Percentiles rank a stretch among this genome's conserved stretches.
phyloP scores from a whole-genome alignment of 2,113 vertebrate genomes.

The Catharus minimus region DNA sequence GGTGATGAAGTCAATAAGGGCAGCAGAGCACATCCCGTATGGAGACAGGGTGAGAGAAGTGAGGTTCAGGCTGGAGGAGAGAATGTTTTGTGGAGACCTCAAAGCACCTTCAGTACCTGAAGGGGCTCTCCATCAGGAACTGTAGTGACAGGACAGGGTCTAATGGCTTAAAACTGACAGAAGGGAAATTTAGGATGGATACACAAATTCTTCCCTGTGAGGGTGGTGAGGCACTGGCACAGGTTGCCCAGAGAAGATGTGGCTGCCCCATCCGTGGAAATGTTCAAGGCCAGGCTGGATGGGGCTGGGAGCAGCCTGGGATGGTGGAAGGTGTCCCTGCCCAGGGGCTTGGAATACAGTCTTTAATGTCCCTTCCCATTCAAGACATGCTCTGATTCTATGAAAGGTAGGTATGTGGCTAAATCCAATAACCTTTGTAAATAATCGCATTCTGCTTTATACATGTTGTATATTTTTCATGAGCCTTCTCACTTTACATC shows the following conservation, averaged over 20 bases:
- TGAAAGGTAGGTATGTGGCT: neutral
- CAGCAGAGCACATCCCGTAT: neutral
- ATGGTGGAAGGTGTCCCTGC: neutral
- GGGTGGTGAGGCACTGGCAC: neutral
- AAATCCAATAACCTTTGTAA: neutral
- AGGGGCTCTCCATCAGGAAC: neutral
- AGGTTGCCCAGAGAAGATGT: neutral
- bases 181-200: neutral
- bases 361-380: neutral
- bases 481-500: neutral
- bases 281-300: rapidly evolving
- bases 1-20: too few relatives aligned
- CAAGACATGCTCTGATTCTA: neutral
- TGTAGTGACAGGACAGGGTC: neutral
- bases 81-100: neutral
- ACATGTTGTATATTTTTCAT: neutral
- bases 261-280: neutral
- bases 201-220: neutral
- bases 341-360: neutral
- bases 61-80: neutral
- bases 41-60: neutral
- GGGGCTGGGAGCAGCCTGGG: neutral
- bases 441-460: neutral
- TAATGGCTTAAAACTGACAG: neutral
- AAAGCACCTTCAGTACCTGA: neutral